Base-by-base conservation (phyloP, 2,797 vertebrate genomes). In the Onychomys leucogaster region DNA sequence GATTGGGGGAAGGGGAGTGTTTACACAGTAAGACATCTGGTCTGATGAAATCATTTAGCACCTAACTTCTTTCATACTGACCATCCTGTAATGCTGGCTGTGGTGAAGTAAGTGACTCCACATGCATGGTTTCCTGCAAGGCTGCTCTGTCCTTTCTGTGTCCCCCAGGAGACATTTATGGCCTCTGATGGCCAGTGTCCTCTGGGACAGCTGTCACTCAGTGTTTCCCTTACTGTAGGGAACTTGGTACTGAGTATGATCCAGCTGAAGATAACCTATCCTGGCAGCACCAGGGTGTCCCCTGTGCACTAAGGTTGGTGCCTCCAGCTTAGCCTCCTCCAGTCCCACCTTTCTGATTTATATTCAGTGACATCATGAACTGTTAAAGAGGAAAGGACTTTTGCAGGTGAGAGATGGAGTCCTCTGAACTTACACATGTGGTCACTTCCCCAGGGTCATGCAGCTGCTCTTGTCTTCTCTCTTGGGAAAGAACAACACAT, bases 61-160 rank as follows among this genome's bases (percentile, higher is more conserved):
- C 75, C 71, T 73, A 85, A 67, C 16, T 95, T 49, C 9, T 19
- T 71, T 90, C 91, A 67, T 73, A 71, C 61, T 91, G 93, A 52
- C 67, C 89, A 57, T 17, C 77, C 84, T 89, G 93, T 63, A 97
- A 95, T 61, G 7, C 55, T 67, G 75, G 77, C 52, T 97, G 81
- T 55, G 34, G n/a, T 2, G 27, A 94, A 90, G 59, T 43, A 46
- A 12, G 37, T 27, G 65, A n/a, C 46, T 77, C 80, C 14, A 4
- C 0, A 13, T 2, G 14, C 23, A 1, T 34, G 73, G 69, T 41
- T n/a, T 82, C 37, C 25, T 21, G 14, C 25, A 37, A 49, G 43
- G 37, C 65, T 27, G 34, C 13, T 43, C 63, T 57, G 69, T 73
- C 76, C 65, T 63, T 73, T 16, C 41, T 91, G 2, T 46, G 10